Percentiles rank a stretch among this genome's conserved stretches.
Evolutionary conservation across 2,113 vertebrate species (phyloP).

Genomic region (Corvus cornix): DNA sequence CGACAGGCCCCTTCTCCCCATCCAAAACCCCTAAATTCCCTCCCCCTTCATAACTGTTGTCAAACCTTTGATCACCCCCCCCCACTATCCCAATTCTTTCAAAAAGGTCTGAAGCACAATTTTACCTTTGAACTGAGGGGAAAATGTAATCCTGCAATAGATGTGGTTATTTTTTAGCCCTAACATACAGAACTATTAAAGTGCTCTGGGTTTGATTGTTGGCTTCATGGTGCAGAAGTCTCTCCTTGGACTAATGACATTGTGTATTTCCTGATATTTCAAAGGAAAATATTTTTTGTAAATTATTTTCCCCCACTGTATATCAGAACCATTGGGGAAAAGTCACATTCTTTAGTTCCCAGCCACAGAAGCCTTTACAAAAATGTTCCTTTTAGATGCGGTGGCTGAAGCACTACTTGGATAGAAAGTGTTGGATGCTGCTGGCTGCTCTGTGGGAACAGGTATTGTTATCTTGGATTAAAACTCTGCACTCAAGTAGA

Average conservation of each 20-base stretch:
- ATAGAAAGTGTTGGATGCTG: not conserved
- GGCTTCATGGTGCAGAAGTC: not conserved
- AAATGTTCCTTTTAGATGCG: slow-evolving; percentile 13
- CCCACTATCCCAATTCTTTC: not conserved
- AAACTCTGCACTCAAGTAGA: not conserved
- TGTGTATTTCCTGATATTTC: not conserved
- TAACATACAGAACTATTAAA: slow-evolving; percentile 27
- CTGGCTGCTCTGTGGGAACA: not conserved
- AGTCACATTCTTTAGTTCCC: not conserved
- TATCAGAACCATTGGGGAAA: not conserved
- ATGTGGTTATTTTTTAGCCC: slow-evolving; percentile 64
- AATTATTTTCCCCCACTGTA: slow-evolving; percentile 1
- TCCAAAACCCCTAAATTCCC: not conserved
- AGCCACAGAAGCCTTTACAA: slow-evolving; percentile 18
- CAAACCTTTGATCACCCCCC: not conserved
- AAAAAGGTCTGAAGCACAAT: slow-evolving; percentile 75
- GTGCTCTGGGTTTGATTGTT: not conserved
- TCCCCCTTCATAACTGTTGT: not conserved
- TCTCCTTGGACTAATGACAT: not conserved
- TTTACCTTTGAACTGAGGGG: slow-evolving; percentile 42
- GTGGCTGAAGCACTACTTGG: not conserved
- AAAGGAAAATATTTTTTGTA: not conserved
- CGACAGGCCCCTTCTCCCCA: not conserved
- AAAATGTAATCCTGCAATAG: slow-evolving; percentile 44
- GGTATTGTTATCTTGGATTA: not conserved